Evolutionary conservation across 2,797 vertebrate genomes (phyloP).

Genomic region (Knipowitschia caucasica): DNA sequence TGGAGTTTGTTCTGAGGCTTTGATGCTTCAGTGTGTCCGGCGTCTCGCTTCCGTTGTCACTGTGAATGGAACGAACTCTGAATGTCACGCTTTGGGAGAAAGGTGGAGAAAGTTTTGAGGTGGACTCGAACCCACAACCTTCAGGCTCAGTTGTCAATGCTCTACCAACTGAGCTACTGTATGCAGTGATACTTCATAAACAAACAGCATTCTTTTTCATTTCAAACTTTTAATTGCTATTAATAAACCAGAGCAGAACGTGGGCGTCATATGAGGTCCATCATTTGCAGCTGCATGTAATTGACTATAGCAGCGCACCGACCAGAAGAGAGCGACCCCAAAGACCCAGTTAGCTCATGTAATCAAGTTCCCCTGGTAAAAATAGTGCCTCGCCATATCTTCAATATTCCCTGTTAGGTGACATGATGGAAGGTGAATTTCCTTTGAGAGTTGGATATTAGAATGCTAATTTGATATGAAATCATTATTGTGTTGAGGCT

Average conservation of each 20-base stretch:
- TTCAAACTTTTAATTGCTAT: conserved; percentile 11
- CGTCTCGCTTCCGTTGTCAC: too few species aligned
- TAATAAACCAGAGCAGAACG: conserved; percentile 45
- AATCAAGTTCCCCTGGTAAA: conserved; percentile 41
- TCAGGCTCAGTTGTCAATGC: too few species aligned
- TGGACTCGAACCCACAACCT: too few species aligned
- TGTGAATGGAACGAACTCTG: too few species aligned
- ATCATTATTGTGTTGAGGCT: conserved; percentile 59
- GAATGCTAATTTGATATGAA: conserved; percentile 68
- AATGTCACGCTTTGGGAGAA: too few species aligned
- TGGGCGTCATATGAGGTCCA: conserved; percentile 33
- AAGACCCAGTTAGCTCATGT: conserved; percentile 21
- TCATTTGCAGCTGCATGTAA: conserved; percentile 42
- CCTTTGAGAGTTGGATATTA: conserved; percentile 64
- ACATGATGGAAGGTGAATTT: conserved; percentile 48
- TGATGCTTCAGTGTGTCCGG: too few species aligned
- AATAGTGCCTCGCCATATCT: conserved; percentile 56
- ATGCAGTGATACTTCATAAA: too few species aligned
- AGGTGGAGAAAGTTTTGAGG: too few species aligned
- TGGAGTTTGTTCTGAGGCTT: too few species aligned
- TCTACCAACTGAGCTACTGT: too few species aligned
- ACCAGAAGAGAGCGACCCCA: conserved; percentile 42
- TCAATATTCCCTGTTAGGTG: conserved; percentile 31
- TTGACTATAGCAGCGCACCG: conserved; percentile 35
- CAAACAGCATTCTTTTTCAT: background rate